A percentile compares a stretch with the other conserved stretches of the same genome.
phyloP scores from a whole-genome alignment of 2,797 vertebrate genomes.

The Neosilurus mollespiculum region DNA sequence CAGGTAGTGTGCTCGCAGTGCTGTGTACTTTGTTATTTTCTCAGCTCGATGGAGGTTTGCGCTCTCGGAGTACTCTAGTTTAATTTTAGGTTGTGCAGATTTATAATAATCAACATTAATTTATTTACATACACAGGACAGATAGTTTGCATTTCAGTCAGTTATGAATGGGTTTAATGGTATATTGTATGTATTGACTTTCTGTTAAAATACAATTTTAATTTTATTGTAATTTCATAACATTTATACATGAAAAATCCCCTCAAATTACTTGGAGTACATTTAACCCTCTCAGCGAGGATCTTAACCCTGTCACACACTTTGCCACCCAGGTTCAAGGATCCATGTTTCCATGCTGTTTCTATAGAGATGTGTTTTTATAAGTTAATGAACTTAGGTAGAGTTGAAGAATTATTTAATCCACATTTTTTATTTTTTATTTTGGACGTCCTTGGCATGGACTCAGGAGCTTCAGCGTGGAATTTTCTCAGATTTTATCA shows the following conservation, averaged over 20 bases:
- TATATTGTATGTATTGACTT: background rate
- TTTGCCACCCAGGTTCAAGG: background rate
- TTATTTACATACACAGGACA: background rate
- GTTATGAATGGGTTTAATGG: background rate
- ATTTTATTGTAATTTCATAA: slow-evolving; percentile 47
- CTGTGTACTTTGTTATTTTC: too few relatives aligned
- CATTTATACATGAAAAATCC: slow-evolving; percentile 17
- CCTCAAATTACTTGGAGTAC: background rate
- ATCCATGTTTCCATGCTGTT: background rate
- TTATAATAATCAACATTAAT: background rate
- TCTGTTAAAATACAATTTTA: slow-evolving; percentile 39
- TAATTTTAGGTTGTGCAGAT: background rate
- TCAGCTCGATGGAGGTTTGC: too few relatives aligned
- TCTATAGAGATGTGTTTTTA: background rate
- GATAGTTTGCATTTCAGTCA: background rate
- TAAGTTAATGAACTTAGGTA: background rate
- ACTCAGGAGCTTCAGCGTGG: slow-evolving; percentile 21
- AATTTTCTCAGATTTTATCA: slow-evolving; percentile 84
- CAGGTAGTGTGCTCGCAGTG: too few relatives aligned
- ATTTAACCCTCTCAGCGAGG: background rate
- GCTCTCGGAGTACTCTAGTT: too few relatives aligned
- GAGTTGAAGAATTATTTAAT: background rate
- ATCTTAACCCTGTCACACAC: background rate
- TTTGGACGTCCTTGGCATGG: background rate
- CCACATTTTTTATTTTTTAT: background rate